Evolutionary conservation across 2,888 invertebrate genomes (phyloP), one percentile per base, ranked within the genome.

Genomic region (Pardosa pseudoannulata): DNA sequence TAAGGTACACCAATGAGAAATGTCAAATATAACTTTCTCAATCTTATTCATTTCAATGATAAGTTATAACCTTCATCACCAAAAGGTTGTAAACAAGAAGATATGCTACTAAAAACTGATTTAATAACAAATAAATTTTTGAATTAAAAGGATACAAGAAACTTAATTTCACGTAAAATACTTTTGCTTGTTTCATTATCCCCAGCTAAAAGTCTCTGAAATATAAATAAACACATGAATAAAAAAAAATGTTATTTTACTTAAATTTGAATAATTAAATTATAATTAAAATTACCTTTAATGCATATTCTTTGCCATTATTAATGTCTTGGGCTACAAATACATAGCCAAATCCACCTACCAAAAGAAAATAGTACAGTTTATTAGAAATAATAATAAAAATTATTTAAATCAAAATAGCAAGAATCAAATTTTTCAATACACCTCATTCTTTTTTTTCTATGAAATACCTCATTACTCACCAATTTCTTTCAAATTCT

Each of bases 321-420:
- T 89, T 89, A 28, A 95, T 92, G 93, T 98, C 98, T 93, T 97
- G 97, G 90, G 97, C 98, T 89, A 96, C 95, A 93, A 96, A 98
- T 85, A 98, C 98, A 93, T 97, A 96, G 87, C 97, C 98, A 94
- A 97, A 98, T 88, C 98, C 98, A 93, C 98, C 98, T 98, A 93
- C 3, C 23, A 56, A 67, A n/a, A 56, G 9, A 56, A 56, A 19
- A 19, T 71, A 36, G 36, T 7, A 36, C n/a, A 36, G 9, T 36
- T 6, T 19, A 13, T n/a, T n/a, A n/a, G n/a, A n/a, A n/a, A n/a
- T n/a, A n/a, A n/a, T n/a, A n/a, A n/a, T n/a, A n/a, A n/a, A n/a
- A n/a, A n/a, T n/a, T 65, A 50, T 13, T 62, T 0, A 31, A 29
- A 27, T 62, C n/a, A 19, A 31, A 62, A n/a, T 62, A n/a, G n/a